These are phyloP conservation scores for Hanleya hanleyi DNA, from an alignment of 2,888 invertebrate genomes.

Conservation along the genomic window DNA sequence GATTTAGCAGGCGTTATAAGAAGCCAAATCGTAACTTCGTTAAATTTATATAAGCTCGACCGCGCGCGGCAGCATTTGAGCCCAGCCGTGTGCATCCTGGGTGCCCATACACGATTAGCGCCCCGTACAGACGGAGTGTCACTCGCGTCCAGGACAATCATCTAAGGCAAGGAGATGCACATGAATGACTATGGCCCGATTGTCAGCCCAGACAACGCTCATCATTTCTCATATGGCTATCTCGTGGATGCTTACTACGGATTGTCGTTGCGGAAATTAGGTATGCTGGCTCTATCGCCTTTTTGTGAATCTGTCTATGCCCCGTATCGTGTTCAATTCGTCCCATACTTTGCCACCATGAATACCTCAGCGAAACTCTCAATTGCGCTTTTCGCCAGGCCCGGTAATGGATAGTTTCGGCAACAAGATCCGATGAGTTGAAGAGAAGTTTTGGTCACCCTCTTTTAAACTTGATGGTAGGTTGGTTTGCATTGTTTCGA, in stretches of 20 bases:
- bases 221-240: conserved; percentile 13
- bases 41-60: conserved; percentile 6
- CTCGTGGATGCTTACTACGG: conserved; percentile 10
- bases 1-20: neutral
- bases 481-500: too few relatives aligned
- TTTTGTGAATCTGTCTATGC: neutral
- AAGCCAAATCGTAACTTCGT: conserved; percentile 3
- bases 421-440: too few relatives aligned
- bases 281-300: conserved; percentile 1
- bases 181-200: neutral
- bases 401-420: too few relatives aligned
- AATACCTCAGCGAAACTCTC: too few relatives aligned
- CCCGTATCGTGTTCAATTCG: neutral
- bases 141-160: neutral
- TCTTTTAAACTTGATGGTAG: too few relatives aligned
- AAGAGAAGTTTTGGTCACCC: too few relatives aligned
- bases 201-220: conserved; percentile 2
- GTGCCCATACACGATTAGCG: conserved; percentile 4
- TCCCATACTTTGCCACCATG: too few relatives aligned
- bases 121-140: conserved; percentile 6
- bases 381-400: too few relatives aligned
- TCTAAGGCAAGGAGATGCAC: conserved; percentile 3
- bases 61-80: neutral
- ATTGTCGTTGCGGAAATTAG: conserved; percentile 7
- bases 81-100: conserved; percentile 2